Percentiles rank a stretch among this genome's conserved stretches.
Evolutionary conservation across 1,140 invertebrate species (phyloP).

Genomic region (Apis florea): DNA sequence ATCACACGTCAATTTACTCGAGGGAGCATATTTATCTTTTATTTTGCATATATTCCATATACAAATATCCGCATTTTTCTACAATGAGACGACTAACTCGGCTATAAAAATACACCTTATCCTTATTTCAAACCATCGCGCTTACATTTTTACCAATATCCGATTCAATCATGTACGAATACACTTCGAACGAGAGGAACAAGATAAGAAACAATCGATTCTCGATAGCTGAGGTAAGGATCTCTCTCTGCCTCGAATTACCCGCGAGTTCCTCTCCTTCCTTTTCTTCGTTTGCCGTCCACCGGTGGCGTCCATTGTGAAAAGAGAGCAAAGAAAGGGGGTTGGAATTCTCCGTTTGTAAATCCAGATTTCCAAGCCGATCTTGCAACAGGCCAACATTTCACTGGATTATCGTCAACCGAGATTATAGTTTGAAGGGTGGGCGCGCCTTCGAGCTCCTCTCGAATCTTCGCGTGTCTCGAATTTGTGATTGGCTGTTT

Average conservation of each 20-base stretch:
- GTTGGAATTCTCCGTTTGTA: conserved; percentile 34
- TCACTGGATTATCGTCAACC: conserved; percentile 44
- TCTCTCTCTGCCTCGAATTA: not conserved
- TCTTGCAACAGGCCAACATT: conserved; percentile 25
- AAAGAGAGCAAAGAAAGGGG: not conserved
- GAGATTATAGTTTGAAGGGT: conserved; percentile 41
- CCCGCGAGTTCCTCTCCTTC: not conserved
- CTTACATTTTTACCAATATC: not conserved
- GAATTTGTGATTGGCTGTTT: conserved; percentile 27
- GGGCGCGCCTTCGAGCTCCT: conserved; percentile 25
- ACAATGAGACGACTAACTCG: too few species aligned
- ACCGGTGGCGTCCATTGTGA: not conserved
- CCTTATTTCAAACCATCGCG: too few species aligned
- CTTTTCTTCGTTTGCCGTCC: not conserved
- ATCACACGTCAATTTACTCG: too few species aligned
- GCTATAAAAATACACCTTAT: too few species aligned
- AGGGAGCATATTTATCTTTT: too few species aligned
- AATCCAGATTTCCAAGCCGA: conserved; percentile 40
- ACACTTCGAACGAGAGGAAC: not conserved
- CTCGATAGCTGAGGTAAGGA: not conserved
- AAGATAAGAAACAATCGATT: conserved; percentile 4
- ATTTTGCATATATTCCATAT: too few species aligned
- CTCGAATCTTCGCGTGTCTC: conserved; percentile 13
- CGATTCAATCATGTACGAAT: too few species aligned
- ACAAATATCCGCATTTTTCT: too few species aligned